A percentile compares a stretch with the other conserved stretches of the same genome.
phyloP scores from a whole-genome alignment of 2,888 invertebrate species.

The Eubasilissa splendida region DNA sequence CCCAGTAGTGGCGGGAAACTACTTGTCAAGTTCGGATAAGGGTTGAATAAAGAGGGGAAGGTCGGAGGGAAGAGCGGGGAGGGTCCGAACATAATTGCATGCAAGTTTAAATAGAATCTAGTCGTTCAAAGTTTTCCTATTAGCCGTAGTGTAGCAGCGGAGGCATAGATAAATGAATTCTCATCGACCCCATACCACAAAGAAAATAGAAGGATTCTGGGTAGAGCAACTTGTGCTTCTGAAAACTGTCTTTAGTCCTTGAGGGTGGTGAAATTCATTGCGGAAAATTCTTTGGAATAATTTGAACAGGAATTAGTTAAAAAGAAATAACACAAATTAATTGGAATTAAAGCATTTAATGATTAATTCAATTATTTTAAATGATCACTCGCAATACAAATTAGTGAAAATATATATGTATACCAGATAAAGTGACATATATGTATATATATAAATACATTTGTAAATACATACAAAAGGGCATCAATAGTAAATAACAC shows the following conservation, averaged over 20 bases:
- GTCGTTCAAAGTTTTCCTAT: conserved; percentile 59
- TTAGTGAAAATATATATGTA: too few species aligned
- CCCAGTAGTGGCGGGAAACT: conserved; percentile 25
- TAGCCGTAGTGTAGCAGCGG: conserved; percentile 52
- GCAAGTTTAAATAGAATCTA: conserved; percentile 59
- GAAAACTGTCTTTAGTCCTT: background rate
- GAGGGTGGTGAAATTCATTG: background rate
- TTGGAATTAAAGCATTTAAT: too few species aligned
- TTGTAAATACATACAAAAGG: too few species aligned
- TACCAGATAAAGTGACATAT: too few species aligned
- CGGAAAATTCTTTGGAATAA: too few species aligned
- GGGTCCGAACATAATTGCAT: conserved; percentile 54
- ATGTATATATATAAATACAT: too few species aligned
- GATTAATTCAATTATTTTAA: too few species aligned
- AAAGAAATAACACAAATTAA: too few species aligned
- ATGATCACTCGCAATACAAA: too few species aligned
- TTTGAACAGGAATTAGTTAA: too few species aligned
- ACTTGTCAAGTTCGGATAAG: conserved; percentile 26
- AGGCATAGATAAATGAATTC: conserved; percentile 55
- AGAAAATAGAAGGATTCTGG: conserved; percentile 13
- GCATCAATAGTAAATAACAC: too few species aligned
- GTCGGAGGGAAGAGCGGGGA: background rate
- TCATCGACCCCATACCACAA: conserved; percentile 31
- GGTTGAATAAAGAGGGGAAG: background rate
- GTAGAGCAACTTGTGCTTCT: background rate